Percentiles rank a stretch among this genome's conserved stretches.
These are phyloP conservation scores for Dendropsophus ebraccatus DNA, from an alignment of 2,113 vertebrate species.

Conservation along the genomic window DNA sequence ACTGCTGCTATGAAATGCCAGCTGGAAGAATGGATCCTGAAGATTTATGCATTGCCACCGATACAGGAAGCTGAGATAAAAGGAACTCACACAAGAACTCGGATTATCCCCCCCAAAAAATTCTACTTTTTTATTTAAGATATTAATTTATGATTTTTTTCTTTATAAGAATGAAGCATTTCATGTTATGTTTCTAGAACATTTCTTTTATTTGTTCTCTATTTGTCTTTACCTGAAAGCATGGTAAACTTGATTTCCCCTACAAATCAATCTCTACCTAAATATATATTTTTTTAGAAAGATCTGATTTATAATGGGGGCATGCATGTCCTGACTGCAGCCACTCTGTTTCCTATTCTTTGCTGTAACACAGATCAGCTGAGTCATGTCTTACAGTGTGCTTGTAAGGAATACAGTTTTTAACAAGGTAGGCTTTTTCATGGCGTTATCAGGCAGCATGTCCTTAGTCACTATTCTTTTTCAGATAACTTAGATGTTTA, in stretches of 20 bases:
- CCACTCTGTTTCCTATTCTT: no score
- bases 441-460: not conserved
- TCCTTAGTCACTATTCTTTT: not conserved
- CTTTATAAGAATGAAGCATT: no score
- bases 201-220: not conserved
- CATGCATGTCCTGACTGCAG: not conserved
- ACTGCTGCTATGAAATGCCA: slow-evolving; percentile 55
- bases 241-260: not conserved
- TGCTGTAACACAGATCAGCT: no score
- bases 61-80: slow-evolving; percentile 40
- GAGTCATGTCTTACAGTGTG: no score
- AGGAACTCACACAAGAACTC: not conserved
- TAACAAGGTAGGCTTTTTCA: not conserved
- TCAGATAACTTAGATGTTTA: not conserved
- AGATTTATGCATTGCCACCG: slow-evolving; percentile 54
- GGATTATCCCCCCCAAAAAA: not conserved
- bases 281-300: not conserved
- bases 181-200: no score
- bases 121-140: slow-evolving; percentile 2
- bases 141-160: not conserved
- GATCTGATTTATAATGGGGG: not conserved
- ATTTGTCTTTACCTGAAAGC: not conserved
- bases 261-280: not conserved
- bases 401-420: not conserved
- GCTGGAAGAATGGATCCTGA: slow-evolving; percentile 51